These are phyloP conservation scores for Plotosus lineatus DNA, from an alignment of 2,113 vertebrate genomes.

Conservation along the genomic window DNA sequence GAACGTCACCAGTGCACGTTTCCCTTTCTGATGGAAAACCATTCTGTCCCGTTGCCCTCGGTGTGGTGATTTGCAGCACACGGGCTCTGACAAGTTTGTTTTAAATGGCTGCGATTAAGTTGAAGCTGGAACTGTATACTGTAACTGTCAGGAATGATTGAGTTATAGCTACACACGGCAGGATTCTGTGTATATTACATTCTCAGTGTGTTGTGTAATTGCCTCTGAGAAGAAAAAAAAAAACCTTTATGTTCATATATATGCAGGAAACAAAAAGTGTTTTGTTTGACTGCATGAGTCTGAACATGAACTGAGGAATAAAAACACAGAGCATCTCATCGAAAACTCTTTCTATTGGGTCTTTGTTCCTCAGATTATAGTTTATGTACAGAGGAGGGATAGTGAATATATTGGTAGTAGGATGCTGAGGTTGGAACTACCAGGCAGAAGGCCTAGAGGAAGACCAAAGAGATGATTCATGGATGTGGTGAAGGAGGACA, in stretches of 20 bases:
- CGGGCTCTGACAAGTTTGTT: neutral
- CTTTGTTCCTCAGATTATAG: no score
- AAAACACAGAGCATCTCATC: neutral
- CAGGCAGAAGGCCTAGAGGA: no score
- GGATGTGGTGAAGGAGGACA: no score
- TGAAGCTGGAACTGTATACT: neutral
- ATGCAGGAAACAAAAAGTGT: neutral
- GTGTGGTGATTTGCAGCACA: neutral
- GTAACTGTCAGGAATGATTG: neutral
- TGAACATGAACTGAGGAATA: neutral
- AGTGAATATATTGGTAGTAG: no score
- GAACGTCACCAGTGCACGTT: neutral
- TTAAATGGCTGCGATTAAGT: neutral
- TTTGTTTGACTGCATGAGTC: neutral
- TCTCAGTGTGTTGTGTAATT: neutral
- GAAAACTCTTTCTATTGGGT: neutral
- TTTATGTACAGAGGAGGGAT: no score
- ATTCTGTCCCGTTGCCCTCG: neutral
- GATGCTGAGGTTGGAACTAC: no score
- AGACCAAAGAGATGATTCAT: no score
- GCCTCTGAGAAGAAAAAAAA: neutral
- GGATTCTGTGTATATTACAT: neutral
- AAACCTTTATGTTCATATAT: neutral
- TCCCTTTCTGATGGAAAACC: no score
- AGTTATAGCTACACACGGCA: neutral